phyloP scores from a whole-genome alignment of 2,113 vertebrate species.

The Forbesichthys agassizii region DNA sequence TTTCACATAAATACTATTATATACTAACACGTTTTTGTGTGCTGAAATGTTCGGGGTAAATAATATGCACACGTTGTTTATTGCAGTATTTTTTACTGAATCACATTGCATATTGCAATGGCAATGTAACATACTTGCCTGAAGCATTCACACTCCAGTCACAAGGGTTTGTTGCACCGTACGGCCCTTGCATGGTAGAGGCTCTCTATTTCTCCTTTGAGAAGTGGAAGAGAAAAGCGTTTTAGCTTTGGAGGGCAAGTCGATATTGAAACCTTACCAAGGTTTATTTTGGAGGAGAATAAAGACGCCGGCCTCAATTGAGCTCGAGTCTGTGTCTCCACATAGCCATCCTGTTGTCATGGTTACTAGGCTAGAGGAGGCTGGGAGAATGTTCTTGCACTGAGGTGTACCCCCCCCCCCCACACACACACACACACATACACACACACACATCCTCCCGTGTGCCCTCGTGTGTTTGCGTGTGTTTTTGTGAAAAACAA shows the following conservation, averaged over 20 bases:
- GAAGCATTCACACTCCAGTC: conserved; percentile 18
- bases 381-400: conserved; percentile 77
- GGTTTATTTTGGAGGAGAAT: conserved; percentile 72
- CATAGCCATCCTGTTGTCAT: conserved; percentile 95
- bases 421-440: neutral
- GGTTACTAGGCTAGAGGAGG: conserved; percentile 92
- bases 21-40: neutral
- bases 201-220: conserved; percentile 10
- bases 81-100: neutral
- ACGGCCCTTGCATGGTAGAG: too few relatives aligned
- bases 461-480: conserved; percentile 20
- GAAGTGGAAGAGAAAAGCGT: conserved; percentile 46
- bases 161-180: conserved; percentile 35
- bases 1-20: neutral
- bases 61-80: neutral
- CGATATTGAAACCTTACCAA: conserved; percentile 70
- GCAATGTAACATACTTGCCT: neutral
- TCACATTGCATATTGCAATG: too few relatives aligned
- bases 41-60: neutral
- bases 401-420: conserved; percentile 16
- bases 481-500: neutral
- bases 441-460: neutral
- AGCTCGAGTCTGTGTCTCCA: conserved; percentile 84
- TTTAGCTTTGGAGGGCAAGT: conserved; percentile 64
- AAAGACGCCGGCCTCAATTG: conserved; percentile 81